These are phyloP conservation scores for Drosophila paramelanica DNA, from an alignment of 2,888 invertebrate genomes.

Conservation along the genomic window DNA sequence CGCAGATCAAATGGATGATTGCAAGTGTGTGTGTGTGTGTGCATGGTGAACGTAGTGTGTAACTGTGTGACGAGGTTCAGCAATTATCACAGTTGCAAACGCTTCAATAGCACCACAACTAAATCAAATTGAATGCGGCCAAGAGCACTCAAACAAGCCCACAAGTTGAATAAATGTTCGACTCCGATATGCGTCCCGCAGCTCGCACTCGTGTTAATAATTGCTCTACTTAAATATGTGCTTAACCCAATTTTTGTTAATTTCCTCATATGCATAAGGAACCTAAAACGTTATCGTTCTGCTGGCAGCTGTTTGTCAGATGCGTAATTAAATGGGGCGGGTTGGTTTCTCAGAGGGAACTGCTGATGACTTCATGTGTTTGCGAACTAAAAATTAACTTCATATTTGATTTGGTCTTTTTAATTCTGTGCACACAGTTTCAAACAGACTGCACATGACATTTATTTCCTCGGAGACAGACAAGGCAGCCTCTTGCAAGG, in stretches of 20 bases:
- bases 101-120: conserved; percentile 51
- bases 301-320: conserved; percentile 8
- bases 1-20: conserved; percentile 25
- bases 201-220: conserved; percentile 3
- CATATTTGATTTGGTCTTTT: conserved; percentile 33
- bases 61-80: conserved; percentile 46
- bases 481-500: conserved; percentile 35
- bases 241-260: conserved; percentile 68
- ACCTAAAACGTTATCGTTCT: conserved; percentile 24
- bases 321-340: conserved; percentile 16
- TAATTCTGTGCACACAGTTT: conserved; percentile 9
- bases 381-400: conserved; percentile 27
- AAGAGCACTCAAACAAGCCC: conserved; percentile 55
- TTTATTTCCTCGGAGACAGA: conserved; percentile 54
- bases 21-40: background rate
- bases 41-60: conserved; percentile 5
- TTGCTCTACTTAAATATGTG: conserved; percentile 22
- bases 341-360: background rate
- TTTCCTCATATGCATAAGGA: conserved; percentile 31
- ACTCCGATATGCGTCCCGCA: conserved; percentile 14
- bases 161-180: conserved; percentile 53
- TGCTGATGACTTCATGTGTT: conserved; percentile 21
- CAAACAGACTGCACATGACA: conserved; percentile 46
- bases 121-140: conserved; percentile 31
- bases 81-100: conserved; percentile 73